Evolutionary conservation across 1,140 invertebrate species (phyloP).

Genomic region (Lordiphosa mommai): DNA sequence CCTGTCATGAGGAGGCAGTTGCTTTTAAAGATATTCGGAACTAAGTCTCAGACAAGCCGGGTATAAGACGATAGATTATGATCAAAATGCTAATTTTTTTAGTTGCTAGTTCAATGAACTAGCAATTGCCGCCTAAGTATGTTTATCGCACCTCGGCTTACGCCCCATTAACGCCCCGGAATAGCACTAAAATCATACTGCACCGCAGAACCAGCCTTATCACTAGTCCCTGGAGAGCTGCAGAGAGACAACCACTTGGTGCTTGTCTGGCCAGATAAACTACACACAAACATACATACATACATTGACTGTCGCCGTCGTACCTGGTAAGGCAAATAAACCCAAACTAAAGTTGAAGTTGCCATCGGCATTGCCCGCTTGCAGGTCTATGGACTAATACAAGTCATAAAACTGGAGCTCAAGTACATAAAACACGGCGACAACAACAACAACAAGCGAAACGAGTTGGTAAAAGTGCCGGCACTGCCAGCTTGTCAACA

Average conservation of each 20-base stretch:
- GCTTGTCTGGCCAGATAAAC: conserved; percentile 35
- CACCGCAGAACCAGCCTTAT: too few relatives aligned
- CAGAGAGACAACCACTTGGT: conserved; percentile 17
- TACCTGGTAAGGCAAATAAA: conserved; percentile 60
- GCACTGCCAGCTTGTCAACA: conserved; percentile 63
- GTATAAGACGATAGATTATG: too few relatives aligned
- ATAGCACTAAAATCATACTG: too few relatives aligned
- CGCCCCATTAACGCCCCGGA: too few relatives aligned
- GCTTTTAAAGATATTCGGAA: too few relatives aligned
- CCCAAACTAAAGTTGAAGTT: conserved; percentile 10
- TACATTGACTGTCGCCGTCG: conserved; percentile 10
- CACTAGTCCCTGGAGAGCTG: too few relatives aligned
- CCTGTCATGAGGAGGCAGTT: too few relatives aligned
- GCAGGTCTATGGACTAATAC: conserved; percentile 64
- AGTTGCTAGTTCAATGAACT: too few relatives aligned
- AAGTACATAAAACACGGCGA: conserved; percentile 65
- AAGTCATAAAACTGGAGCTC: conserved; percentile 66
- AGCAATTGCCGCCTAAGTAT: too few relatives aligned
- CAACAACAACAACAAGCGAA: conserved; percentile 25
- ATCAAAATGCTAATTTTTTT: too few relatives aligned
- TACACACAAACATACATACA: neutral
- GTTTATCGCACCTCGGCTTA: too few relatives aligned
- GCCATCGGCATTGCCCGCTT: conserved; percentile 3
- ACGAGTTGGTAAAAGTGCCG: conserved; percentile 62
- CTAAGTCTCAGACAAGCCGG: too few relatives aligned